Evolutionary conservation across 2,797 vertebrate genomes (phyloP), one percentile per base, ranked within the genome.

Genomic region (Takifugu ocellatus): DNA sequence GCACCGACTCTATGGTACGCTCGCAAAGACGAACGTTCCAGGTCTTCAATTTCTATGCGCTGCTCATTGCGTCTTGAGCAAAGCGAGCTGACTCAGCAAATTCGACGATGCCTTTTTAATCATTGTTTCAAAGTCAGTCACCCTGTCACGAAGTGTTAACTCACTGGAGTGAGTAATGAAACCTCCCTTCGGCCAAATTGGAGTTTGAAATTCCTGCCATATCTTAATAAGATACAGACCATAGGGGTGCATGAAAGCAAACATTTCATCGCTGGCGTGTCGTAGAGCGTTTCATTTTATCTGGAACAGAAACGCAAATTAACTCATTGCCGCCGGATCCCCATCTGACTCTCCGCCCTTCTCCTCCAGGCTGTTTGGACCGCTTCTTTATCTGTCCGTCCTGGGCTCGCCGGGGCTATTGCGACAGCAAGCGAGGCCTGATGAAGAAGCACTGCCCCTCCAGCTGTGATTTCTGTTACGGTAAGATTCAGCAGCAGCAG

Each of bases 391-490:
- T 93, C 87, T 99, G 97, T 68, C 87, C 93, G 0, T 72, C 91
- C 0, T 99, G 97, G 97, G 92, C 94, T 3, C 88, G 83, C 1
- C 95, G 91, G 78, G 96, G 96, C 0, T 97, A 94, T 73, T 99
- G 97, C 4, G 89, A 93, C 56, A 90, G 89, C 55, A 95, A 94
- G 51, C 91, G 79, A 67, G 91, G 81, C 75, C 75, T 98, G 66
- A 98, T 98, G 96, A 94, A 96, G 87, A 96, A 96, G 84, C 93
- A 98, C 78, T 99, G 97, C 68, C 96, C 97, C 0, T 91, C 90
- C 74, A 94, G 94, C 91, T 99, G 97, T 25, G 94, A 98, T 87
- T 98, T 98, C 90, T 99, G 97, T 88, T 93, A 95, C 0, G 95
- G 97, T 98, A 93, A 74, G 90, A 82, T 24, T 42, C 67, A 74